Conservation (phyloP, 2,888 invertebrate species). For the Ceratothoa steindachneri region DNA sequence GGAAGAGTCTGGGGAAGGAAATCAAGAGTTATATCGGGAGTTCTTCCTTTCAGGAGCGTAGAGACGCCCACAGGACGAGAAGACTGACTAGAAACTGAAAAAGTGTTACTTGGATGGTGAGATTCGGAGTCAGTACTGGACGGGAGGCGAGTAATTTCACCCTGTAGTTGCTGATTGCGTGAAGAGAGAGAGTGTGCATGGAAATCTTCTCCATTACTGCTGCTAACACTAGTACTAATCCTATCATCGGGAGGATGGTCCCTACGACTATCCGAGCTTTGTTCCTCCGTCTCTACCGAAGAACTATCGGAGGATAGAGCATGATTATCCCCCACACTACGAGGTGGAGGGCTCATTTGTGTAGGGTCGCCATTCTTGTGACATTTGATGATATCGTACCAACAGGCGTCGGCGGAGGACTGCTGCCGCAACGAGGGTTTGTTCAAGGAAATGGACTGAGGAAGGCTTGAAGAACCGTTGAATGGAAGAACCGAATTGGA, state of each 20-base stretch:
- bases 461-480: conserved; percentile 1
- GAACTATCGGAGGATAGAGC: not conserved
- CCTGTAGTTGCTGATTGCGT: not conserved
- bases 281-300: not conserved
- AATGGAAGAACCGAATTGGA: not conserved
- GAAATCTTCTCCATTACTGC: conserved; percentile 1
- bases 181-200: not conserved
- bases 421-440: not conserved
- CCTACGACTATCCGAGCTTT: not conserved
- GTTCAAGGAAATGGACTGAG: not conserved
- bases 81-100: conserved; percentile 7
- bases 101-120: not conserved
- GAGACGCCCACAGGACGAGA: not conserved
- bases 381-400: conserved; percentile 42
- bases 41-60: not conserved
- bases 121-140: not conserved
- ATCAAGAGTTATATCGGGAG: not conserved
- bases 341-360: not conserved
- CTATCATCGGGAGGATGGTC: not conserved
- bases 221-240: not conserved
- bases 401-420: conserved; percentile 11
- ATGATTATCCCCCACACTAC: not conserved
- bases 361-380: conserved; percentile 5
- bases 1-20: not conserved
- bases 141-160: not conserved